Evolutionary conservation across 92 coral and sea anemone species (phyloP).

Genomic region (Porites lobata): DNA sequence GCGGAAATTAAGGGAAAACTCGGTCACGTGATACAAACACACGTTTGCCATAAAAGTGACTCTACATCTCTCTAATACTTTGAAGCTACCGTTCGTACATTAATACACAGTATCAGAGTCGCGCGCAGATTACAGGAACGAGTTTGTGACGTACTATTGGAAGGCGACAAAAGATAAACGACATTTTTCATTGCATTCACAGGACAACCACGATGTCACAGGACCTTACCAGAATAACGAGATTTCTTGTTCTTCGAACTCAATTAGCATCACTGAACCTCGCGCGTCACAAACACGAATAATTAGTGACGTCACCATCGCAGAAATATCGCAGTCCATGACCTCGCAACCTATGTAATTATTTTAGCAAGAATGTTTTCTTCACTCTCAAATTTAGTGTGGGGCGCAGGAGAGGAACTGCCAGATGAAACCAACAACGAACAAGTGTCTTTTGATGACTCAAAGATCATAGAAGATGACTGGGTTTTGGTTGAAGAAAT

Average conservation of each 20-base stretch:
- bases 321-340: background rate
- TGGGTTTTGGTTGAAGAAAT: slow-evolving; percentile 95
- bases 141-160: no score
- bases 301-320: slow-evolving; percentile 16
- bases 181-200: no score
- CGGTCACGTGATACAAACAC: no score
- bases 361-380: slow-evolving; percentile 55
- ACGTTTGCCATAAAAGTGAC: no score
- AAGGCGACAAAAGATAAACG: no score
- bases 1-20: no score
- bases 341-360: slow-evolving; percentile 1
- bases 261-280: background rate
- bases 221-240: background rate
- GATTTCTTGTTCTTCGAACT: background rate
- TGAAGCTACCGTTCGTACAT: no score
- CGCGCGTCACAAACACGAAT: slow-evolving; percentile 15
- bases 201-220: no score
- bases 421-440: slow-evolving; percentile 9
- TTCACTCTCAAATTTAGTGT: slow-evolving; percentile 78
- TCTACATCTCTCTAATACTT: no score
- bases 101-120: no score
- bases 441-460: slow-evolving; percentile 63
- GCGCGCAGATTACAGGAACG: no score
- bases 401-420: slow-evolving; percentile 62
- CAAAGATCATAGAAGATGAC: slow-evolving; percentile 78